Conservation (phyloP, 1,140 invertebrate genomes). For the Hestina assimilis region DNA sequence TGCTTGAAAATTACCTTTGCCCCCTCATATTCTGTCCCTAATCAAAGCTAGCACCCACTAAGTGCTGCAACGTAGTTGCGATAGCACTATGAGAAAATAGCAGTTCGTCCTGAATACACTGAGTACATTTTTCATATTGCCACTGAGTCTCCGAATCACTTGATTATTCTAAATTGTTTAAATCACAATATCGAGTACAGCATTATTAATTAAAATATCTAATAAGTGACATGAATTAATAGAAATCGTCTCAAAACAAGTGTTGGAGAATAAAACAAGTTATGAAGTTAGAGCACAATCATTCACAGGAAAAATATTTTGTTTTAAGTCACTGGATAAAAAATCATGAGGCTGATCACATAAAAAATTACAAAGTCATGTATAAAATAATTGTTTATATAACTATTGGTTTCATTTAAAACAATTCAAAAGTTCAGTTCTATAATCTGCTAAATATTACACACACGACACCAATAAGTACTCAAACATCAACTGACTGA, state of each 20-base stretch:
- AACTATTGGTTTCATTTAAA: conserved; percentile 15
- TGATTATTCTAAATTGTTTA: conserved; percentile 5
- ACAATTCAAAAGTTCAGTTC: conserved; percentile 18
- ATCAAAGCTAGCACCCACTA: conserved; percentile 32
- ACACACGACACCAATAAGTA: conserved; percentile 25
- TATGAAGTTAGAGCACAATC: conserved; percentile 50
- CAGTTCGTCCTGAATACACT: conserved; percentile 65
- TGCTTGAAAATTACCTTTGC: conserved; percentile 48
- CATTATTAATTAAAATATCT: background rate
- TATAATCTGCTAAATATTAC: background rate
- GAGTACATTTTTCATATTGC: conserved; percentile 60
- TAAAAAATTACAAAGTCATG: conserved; percentile 1
- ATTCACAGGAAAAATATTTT: conserved; percentile 24
- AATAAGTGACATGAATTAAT: conserved; percentile 11
- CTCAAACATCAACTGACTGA: conserved; percentile 42
- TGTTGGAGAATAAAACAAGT: conserved; percentile 60
- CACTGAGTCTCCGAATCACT: conserved; percentile 31
- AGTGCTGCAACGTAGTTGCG: conserved; percentile 59
- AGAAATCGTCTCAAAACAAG: conserved; percentile 27
- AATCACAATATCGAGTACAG: background rate
- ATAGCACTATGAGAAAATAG: conserved; percentile 59
- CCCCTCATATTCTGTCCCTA: conserved; percentile 51
- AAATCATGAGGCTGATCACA: background rate
- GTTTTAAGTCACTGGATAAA: conserved; percentile 1
- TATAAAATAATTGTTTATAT: conserved; percentile 2